phyloP scores from a whole-genome alignment of 2,888 invertebrate species.

The Tuberolachnus salignus region DNA sequence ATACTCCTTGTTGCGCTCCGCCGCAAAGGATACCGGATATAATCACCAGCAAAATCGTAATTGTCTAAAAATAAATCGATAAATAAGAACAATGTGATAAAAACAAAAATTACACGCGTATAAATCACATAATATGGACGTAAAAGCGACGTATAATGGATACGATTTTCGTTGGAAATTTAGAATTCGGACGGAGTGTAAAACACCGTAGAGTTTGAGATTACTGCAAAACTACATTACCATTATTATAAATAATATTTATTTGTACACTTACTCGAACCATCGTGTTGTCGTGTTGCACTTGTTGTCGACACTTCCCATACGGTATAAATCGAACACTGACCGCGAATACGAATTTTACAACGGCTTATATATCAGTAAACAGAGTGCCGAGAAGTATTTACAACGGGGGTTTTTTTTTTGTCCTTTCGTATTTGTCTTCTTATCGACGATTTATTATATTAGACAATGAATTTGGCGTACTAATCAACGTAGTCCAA shows the following conservation, averaged over 20 bases:
- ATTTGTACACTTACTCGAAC: slow-evolving; percentile 24
- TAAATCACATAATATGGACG: too few species aligned
- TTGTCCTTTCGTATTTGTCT: background rate
- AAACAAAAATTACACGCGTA: too few species aligned
- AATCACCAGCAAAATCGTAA: slow-evolving; percentile 24
- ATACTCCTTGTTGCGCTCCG: slow-evolving; percentile 41
- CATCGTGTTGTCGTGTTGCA: background rate
- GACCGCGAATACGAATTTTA: slow-evolving; percentile 11
- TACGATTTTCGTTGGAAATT: too few species aligned
- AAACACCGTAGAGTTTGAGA: background rate
- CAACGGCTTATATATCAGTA: slow-evolving; percentile 24
- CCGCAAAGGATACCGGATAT: slow-evolving; percentile 30
- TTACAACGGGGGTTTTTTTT: slow-evolving; percentile 42
- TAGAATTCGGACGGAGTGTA: background rate
- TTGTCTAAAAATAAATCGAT: background rate
- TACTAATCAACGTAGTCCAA: slow-evolving; percentile 40
- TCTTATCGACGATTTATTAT: slow-evolving; percentile 16
- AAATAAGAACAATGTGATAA: too few species aligned
- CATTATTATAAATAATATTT: too few species aligned
- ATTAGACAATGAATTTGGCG: slow-evolving; percentile 49
- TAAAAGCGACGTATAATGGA: too few species aligned
- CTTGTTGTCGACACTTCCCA: slow-evolving; percentile 5
- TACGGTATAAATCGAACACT: slow-evolving; percentile 13
- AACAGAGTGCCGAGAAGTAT: background rate
- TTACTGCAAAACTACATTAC: background rate